These are phyloP conservation scores for Rhingia campestris DNA, from an alignment of 2,888 invertebrate species.

Conservation along the genomic window DNA sequence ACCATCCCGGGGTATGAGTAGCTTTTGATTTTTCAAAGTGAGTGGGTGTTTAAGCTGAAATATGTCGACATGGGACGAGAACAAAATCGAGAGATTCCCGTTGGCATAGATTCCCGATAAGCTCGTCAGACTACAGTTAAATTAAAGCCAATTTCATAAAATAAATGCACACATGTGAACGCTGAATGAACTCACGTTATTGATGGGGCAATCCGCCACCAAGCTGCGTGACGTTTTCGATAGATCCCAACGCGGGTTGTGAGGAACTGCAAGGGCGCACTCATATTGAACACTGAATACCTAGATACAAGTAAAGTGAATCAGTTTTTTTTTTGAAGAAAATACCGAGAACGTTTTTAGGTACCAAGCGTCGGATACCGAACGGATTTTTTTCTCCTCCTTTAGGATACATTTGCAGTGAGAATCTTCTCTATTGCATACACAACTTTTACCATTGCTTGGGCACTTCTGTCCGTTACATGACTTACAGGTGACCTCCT, in stretches of 20 bases:
- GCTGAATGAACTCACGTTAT: slow-evolving; percentile 76
- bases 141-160: slow-evolving; percentile 15
- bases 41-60: slow-evolving; percentile 75
- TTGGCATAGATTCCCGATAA: slow-evolving; percentile 78
- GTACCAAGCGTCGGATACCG: slow-evolving; percentile 76
- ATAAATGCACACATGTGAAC: not conserved
- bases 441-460: slow-evolving; percentile 12
- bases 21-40: slow-evolving; percentile 75
- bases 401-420: slow-evolving; percentile 44
- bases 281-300: slow-evolving; percentile 79
- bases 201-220: slow-evolving; percentile 79
- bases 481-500: not conserved
- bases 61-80: slow-evolving; percentile 79
- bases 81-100: slow-evolving; percentile 79
- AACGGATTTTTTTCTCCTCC: slow-evolving; percentile 46
- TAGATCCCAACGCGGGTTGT: slow-evolving; percentile 78
- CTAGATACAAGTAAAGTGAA: slow-evolving; percentile 74
- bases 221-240: slow-evolving; percentile 77
- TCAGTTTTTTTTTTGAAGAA: slow-evolving; percentile 64
- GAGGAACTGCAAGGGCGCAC: slow-evolving; percentile 78
- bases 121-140: slow-evolving; percentile 76
- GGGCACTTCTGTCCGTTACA: slow-evolving; percentile 42
- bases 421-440: slow-evolving; percentile 34
- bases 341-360: slow-evolving; percentile 19
- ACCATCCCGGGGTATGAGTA: slow-evolving; percentile 75